Base-by-base conservation (phyloP, 2,797 vertebrate genomes). In the Propithecus deckenii region DNA sequence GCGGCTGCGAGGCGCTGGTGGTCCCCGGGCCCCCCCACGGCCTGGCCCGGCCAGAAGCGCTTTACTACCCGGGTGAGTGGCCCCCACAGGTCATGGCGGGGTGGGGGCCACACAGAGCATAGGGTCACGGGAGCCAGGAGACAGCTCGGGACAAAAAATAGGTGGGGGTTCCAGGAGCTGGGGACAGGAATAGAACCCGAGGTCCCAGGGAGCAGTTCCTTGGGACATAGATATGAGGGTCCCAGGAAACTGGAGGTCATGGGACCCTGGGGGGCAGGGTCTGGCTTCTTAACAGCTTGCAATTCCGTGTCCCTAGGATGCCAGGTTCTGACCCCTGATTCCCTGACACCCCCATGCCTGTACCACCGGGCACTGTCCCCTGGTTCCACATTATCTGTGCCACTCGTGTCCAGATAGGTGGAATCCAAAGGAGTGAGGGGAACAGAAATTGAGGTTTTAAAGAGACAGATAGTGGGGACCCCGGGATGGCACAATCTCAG, bases 11-110 rank as follows among this genome's bases (percentile, higher is more conserved):
- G 41, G 5, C 80, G 43, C 96, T 89, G 0, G 84, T 55, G 4
- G n/a, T 59, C 55, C 87, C 95, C 7, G 97, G 93, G 14, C 50
- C 94, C 61, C 81, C 94, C 0, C 90, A 91, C 38, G 59, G 93
- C 55, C 95, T 97, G 71, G 65, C 95, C 46, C 84, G 96, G 41
- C 94, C 97, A 1, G 97, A 98, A 3, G 96, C 97, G 7, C 61
- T 97, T 4, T 98, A 97, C 87, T 98, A 98, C 94, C 96, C 89
- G 74, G 98, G 98, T 98, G 92, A 98, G 98, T 96, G 87, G 57
- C 38, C 67, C 79, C 35, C 43, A 43, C 20, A 30, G 74, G 76
- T 80, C 90, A 35, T 20, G 92, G n/a, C 74, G 41, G 52, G 96
- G 48, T 28, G 23, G 35, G 88, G 76, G n/a, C 30, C 95, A 28